These are phyloP conservation scores for Monodelphis domestica DNA, from an alignment of 2,797 vertebrate species.

Conservation along the genomic window DNA sequence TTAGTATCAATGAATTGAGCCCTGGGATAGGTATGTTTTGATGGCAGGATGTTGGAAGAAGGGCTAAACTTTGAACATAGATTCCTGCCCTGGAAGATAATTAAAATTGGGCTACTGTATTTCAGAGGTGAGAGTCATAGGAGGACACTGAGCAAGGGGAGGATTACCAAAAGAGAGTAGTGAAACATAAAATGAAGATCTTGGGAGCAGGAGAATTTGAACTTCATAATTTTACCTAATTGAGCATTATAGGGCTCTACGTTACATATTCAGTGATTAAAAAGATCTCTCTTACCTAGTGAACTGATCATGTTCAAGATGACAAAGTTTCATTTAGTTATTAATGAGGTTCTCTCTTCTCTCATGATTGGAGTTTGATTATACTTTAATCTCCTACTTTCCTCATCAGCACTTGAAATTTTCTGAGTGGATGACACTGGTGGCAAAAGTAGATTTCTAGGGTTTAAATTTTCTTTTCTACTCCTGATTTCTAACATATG, in stretches of 20 bases:
- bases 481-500: background rate
- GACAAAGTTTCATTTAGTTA: background rate
- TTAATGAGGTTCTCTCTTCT: background rate
- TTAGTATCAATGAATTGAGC: background rate
- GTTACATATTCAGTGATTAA: background rate
- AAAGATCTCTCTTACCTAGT: background rate
- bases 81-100: background rate
- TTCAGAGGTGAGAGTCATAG: background rate
- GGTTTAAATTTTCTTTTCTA: background rate
- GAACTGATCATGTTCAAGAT: background rate
- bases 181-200: background rate
- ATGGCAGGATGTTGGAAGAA: background rate
- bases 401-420: background rate
- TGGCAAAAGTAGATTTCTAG: background rate
- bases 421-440: background rate
- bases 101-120: background rate
- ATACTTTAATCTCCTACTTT: background rate
- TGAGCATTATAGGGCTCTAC: background rate
- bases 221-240: background rate
- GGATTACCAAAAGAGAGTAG: background rate
- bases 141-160: background rate
- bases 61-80: background rate
- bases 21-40: background rate
- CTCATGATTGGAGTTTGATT: background rate
- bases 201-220: background rate